A percentile compares a stretch with the other conserved stretches of the same genome.
phyloP scores from a whole-genome alignment of 2,797 vertebrate genomes.

The Petrocephalus schoutedeni region DNA sequence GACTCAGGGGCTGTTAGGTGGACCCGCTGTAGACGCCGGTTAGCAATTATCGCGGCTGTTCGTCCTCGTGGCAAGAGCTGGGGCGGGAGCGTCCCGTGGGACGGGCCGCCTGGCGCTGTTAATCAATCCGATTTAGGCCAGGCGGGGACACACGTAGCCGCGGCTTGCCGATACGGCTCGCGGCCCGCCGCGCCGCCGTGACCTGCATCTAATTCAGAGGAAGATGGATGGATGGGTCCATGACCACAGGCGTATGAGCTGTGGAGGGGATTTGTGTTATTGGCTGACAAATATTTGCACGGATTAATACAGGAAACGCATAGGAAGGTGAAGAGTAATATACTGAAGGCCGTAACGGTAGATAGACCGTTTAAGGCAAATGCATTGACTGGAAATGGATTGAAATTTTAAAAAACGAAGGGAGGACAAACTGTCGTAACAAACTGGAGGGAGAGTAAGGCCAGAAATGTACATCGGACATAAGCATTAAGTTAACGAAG shows the following conservation, averaged over 20 bases:
- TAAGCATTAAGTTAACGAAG: not conserved
- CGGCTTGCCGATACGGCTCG: slow-evolving; percentile 34
- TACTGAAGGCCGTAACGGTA: not conserved
- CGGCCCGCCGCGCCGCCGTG: slow-evolving; percentile 34
- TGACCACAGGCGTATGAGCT: slow-evolving; percentile 29
- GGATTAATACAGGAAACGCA: not conserved
- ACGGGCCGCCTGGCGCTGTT: slow-evolving; percentile 36
- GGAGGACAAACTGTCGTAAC: not conserved
- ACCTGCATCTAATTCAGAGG: slow-evolving; percentile 42
- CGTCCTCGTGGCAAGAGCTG: slow-evolving; percentile 25
- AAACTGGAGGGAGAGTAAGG: slow-evolving; percentile 8
- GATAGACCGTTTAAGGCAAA: not conserved
- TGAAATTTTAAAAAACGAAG: not conserved
- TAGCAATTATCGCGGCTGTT: slow-evolving; percentile 19
- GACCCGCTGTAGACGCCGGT: not conserved
- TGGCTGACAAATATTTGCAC: slow-evolving; percentile 45
- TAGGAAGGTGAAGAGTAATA: not conserved
- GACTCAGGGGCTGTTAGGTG: not conserved
- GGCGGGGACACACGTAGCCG: slow-evolving; percentile 38
- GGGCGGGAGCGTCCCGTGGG: slow-evolving; percentile 32
- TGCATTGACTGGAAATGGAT: not conserved
- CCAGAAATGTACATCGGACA: not conserved
- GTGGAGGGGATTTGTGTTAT: slow-evolving; percentile 5
- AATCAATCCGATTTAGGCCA: slow-evolving; percentile 47
- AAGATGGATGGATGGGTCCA: slow-evolving; percentile 18